Base-by-base conservation (phyloP, 2,797 vertebrate genomes). In the Sylvia borin region DNA sequence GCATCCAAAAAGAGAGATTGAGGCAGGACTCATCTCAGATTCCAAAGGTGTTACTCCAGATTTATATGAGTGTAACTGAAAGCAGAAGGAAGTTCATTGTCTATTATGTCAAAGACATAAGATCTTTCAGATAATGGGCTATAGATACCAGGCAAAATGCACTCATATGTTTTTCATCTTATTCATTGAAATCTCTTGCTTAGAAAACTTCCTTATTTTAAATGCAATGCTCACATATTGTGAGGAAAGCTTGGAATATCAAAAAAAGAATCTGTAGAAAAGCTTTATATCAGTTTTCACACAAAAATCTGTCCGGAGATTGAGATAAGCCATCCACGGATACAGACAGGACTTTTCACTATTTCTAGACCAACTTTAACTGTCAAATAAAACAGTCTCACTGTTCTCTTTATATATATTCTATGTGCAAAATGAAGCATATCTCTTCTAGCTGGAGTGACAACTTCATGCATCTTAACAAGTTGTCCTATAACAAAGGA, bases 31-130 rank as follows among this genome's bases (percentile, higher is more conserved):
- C 86, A 58, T 89, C 90, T 92, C 7, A 8, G 73, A 94, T 95
- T 96, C 94, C 79, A 73, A 80, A 91, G 92, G 94, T 94, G 95
- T 90, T 92, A 64, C 27, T 94, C 70, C 85, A 92, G 91, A 79
- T 78, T 93, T 84, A 61, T 90, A 53, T 5, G 50, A 81, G 16
- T 32, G 45, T 79, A 95, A 91, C 48, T 43, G 61, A 92, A 95
- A 94, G 71, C 64, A 94, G 71, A 82, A 88, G 76, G 88, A 88
- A 96, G 45, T 73, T 81, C 7, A 8, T 86, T 91, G 79, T 84
- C 82, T 88, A 14, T 93, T 85, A 42, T 83, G 67, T 53, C 45
- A 64, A 73, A 90, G 76, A 60, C 9, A 13, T 57, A 61, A 89
- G 54, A 45, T 40, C 70, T 71, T 90, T 82, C 58, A 88, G 79